These are phyloP conservation scores for Gambelia wislizenii DNA, from an alignment of 2,797 vertebrate species.

Conservation along the genomic window DNA sequence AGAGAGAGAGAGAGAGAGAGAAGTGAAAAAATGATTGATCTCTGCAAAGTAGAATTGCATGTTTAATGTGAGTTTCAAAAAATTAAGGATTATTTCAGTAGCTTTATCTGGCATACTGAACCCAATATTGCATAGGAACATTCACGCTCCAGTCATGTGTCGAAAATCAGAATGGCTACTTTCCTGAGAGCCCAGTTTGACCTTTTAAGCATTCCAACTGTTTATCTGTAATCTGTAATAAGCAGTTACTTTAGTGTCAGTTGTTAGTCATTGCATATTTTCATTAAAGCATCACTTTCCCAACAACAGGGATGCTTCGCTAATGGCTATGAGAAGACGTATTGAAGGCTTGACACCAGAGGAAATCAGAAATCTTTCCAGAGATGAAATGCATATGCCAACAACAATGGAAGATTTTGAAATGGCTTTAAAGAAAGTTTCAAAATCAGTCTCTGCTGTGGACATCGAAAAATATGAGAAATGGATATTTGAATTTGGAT, in stretches of 20 bases:
- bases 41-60: not conserved
- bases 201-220: not conserved
- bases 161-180: not conserved
- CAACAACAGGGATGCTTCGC: conserved; percentile 89
- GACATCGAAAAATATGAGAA: conserved; percentile 98
- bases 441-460: conserved; percentile 93
- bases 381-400: conserved; percentile 99
- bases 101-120: not conserved
- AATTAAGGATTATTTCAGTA: not conserved
- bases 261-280: not conserved
- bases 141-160: not conserved
- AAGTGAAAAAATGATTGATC: no score
- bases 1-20: not conserved
- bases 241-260: not conserved
- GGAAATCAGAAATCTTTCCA: conserved; percentile 95
- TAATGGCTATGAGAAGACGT: conserved; percentile 98
- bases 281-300: not conserved
- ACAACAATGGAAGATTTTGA: conserved; percentile 99
- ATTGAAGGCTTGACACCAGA: conserved; percentile 97
- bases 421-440: conserved; percentile 94
- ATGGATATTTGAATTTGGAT: conserved; percentile 98
- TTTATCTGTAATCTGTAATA: not conserved
- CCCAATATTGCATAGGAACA: not conserved
- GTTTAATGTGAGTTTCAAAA: not conserved
- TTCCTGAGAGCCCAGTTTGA: not conserved